Percentiles rank a stretch among this genome's conserved stretches.
phyloP scores from a whole-genome alignment of 1,140 invertebrate species.

The Battus philenor region DNA sequence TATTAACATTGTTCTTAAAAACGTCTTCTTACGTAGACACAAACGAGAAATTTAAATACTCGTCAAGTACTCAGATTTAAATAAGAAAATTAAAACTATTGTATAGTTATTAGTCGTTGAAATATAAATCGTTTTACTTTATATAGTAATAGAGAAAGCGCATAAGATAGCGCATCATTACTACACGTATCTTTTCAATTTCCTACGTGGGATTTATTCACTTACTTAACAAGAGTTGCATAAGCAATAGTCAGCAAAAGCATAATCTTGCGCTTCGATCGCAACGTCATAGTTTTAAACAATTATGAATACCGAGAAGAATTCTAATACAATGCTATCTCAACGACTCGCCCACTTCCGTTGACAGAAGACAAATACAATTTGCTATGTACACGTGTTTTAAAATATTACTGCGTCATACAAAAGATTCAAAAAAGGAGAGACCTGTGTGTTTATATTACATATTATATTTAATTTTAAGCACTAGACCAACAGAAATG shows the following conservation, averaged over 20 bases:
- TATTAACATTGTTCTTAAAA: no score
- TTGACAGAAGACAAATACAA: constrained; percentile 24
- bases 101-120: no score
- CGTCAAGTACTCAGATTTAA: no score
- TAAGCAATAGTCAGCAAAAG: constrained; percentile 9
- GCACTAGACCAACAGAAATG: no score
- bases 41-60: no score
- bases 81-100: no score
- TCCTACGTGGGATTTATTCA: constrained; percentile 15
- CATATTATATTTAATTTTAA: no score
- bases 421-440: no score
- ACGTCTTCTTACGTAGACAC: no score
- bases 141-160: not conserved
- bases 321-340: constrained; percentile 31
- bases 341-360: constrained; percentile 34
- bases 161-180: constrained; percentile 11
- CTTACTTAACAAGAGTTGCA: constrained; percentile 14
- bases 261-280: constrained; percentile 4
- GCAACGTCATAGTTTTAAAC: constrained; percentile 20
- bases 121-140: not conserved
- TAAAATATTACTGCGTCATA: not conserved
- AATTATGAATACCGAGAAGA: constrained; percentile 22
- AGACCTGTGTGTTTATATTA: no score
- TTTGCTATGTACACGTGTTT: constrained; percentile 8
- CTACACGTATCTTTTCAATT: constrained; percentile 12